Base-by-base conservation (phyloP, 2,113 vertebrate species). In the Tupaia tana region DNA sequence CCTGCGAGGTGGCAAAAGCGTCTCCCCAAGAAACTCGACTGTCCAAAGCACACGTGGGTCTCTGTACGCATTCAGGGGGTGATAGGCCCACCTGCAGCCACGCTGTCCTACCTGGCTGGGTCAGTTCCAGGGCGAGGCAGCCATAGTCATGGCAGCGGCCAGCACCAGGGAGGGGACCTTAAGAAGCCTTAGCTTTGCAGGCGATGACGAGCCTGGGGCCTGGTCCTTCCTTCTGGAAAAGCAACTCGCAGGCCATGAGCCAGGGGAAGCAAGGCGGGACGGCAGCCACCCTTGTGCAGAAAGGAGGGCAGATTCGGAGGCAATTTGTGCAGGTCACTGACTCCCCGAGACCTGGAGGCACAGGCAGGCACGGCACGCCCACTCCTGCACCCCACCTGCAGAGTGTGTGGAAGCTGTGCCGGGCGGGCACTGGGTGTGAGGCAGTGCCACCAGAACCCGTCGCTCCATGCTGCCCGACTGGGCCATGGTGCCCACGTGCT, bases 101-200 rank as follows among this genome's bases (percentile, higher is more conserved):
- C 4, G 4, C 24, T 0, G 1, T 11, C 10, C 58, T 9, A 18
- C 61, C 27, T 11, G 1, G 22, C 14, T 8, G 43, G 15, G 43
- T 73, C 34, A 11, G 58, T 1, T 6, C 8, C 5, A 1, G 2
- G 27, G 9, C 13, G 9, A 80, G 34, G 16, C 18, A 27, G 18
- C n/a, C 29, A 18, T 20, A 9, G 19, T 1, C 1, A 1, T 6
- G 12, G 16, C 0, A 1, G 16, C 0, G 0, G 2, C 22, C 3
- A 1, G 31, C 22, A 24, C 1, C 0, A 6, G 14, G 73, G 66
- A 22, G 1, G 1, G 13, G 1, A 1, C 34, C 58, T 16, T 19
- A 14, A 22, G 93, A 54, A 29, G 1, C 9, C 27, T 5, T 58
- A 59, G 25, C 6, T 0, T 22, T 66, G 24, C 12, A 63, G n/a